Evolutionary conservation across 2,113 vertebrate species (phyloP).

Genomic region (Nannospalax galili): DNA sequence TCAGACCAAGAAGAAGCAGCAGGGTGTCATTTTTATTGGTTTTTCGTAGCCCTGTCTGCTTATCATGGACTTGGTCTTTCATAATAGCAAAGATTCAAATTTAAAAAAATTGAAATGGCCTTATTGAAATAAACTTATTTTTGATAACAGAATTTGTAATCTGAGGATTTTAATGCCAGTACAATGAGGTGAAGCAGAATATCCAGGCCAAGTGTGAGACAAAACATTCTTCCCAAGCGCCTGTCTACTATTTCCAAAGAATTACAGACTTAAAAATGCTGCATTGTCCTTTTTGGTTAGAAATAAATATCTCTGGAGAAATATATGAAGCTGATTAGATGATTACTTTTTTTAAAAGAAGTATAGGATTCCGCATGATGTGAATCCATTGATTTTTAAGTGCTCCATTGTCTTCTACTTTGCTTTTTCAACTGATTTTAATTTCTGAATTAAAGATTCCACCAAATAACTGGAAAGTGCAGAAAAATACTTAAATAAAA

Average conservation of each 20-base stretch:
- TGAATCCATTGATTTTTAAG: neutral
- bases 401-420: neutral
- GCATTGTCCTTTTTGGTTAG: neutral
- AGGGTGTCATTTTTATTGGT: too few relatives aligned
- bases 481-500: neutral
- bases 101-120: neutral
- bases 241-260: too few relatives aligned
- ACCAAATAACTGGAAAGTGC: neutral
- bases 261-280: too few relatives aligned
- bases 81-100: neutral
- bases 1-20: too few relatives aligned
- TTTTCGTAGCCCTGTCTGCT: too few relatives aligned
- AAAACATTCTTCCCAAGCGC: neutral
- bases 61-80: too few relatives aligned
- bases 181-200: neutral
- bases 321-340: neutral
- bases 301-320: slow-evolving; percentile 12
- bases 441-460: neutral
- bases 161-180: neutral
- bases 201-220: neutral
- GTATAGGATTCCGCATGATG: neutral
- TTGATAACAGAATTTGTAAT: neutral
- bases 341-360: neutral
- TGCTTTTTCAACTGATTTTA: neutral
- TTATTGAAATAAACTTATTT: neutral